Conservation (phyloP, 1,140 invertebrate species). For the Platyura marginata region DNA sequence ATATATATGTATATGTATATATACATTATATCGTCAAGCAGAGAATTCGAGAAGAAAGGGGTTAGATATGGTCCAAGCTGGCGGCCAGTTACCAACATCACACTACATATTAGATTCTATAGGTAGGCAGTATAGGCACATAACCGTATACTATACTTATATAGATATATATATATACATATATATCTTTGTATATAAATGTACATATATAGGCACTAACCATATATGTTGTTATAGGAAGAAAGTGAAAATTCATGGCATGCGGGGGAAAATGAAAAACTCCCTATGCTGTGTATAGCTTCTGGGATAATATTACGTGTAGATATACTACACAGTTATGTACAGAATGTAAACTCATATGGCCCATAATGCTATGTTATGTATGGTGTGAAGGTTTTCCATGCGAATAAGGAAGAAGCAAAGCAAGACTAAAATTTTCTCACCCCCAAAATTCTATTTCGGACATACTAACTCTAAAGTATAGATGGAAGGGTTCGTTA, state of each 20-base stretch:
- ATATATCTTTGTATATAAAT: too few species aligned
- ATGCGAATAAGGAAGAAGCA: not conserved
- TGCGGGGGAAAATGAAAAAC: not conserved
- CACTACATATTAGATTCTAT: not conserved
- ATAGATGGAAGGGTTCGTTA: not conserved
- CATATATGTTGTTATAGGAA: not conserved
- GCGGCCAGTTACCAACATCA: not conserved
- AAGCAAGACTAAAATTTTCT: not conserved
- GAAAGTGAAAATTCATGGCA: not conserved
- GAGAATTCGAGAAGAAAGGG: not conserved
- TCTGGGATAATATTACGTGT: not conserved
- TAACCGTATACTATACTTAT: not conserved
- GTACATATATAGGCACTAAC: too few species aligned
- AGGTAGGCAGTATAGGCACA: not conserved
- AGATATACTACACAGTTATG: not conserved
- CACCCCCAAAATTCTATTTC: not conserved
- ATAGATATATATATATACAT: not conserved
- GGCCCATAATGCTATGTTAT: too few species aligned
- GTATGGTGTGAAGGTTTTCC: not conserved
- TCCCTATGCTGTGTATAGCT: not conserved
- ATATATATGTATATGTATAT: too few species aligned
- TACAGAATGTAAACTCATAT: not conserved
- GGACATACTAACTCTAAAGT: not conserved
- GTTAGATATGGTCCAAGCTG: not conserved
- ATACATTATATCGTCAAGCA: too few species aligned